phyloP scores from a whole-genome alignment of 2,797 vertebrate genomes.

The Otolemur crassicaudatus region DNA sequence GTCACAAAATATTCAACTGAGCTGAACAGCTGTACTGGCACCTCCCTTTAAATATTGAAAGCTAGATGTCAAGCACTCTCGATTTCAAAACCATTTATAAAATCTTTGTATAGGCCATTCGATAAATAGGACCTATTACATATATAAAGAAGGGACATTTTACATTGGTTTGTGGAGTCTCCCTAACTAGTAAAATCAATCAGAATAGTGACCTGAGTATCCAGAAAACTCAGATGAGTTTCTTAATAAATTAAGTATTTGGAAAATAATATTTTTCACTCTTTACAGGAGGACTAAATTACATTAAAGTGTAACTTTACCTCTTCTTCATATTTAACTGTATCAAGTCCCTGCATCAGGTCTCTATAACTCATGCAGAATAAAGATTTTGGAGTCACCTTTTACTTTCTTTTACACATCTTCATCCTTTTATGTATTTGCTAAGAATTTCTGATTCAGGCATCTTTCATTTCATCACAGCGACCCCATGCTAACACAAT shows the following conservation, averaged over 20 bases:
- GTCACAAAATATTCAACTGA: background rate
- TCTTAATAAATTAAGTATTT: background rate
- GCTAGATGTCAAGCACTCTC: background rate
- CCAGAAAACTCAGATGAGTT: background rate
- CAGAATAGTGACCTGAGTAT: background rate
- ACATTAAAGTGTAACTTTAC: background rate
- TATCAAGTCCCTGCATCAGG: background rate
- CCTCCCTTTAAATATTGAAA: background rate
- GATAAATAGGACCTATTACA: background rate
- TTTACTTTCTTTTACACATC: background rate
- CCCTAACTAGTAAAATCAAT: background rate
- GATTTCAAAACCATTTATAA: background rate
- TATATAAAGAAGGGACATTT: background rate
- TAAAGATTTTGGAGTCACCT: background rate
- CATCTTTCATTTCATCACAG: background rate
- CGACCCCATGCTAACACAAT: rapidly evolving
- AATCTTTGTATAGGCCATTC: background rate
- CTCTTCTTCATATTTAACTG: background rate
- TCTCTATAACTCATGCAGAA: background rate
- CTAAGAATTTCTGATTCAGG: background rate
- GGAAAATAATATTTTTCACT: background rate
- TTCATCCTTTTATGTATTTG: rapidly evolving
- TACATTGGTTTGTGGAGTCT: background rate
- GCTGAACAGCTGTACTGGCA: background rate
- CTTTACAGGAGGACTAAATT: background rate